Evolutionary conservation across 1,140 invertebrate genomes (phyloP).

Genomic region (Doryteuthis pealeii): DNA sequence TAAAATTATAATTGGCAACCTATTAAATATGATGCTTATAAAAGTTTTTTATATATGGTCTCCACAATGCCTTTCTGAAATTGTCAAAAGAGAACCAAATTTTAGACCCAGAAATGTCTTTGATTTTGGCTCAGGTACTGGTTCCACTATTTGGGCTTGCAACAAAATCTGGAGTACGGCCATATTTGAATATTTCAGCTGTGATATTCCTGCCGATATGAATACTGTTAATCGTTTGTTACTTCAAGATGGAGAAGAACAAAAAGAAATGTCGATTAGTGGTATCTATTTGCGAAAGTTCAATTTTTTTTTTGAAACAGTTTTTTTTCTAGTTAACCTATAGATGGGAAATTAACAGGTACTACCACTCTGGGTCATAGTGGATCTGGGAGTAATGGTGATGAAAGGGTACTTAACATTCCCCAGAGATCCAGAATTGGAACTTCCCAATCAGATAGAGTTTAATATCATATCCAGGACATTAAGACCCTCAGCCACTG

Average conservation of each 20-base stretch:
- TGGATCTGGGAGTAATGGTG: too few species aligned
- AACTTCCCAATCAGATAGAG: too few species aligned
- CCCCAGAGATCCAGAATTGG: too few species aligned
- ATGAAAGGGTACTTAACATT: too few species aligned
- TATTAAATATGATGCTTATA: background rate
- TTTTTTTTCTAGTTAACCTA: too few species aligned
- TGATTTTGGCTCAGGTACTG: background rate
- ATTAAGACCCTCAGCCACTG: too few species aligned
- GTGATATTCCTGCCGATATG: background rate
- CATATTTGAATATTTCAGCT: background rate
- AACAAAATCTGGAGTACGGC: background rate
- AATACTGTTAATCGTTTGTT: background rate
- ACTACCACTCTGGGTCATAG: too few species aligned
- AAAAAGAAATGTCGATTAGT: background rate
- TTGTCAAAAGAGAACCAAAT: background rate
- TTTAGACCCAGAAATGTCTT: conserved; percentile 2
- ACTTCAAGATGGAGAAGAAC: conserved; percentile 7
- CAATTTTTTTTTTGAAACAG: too few species aligned
- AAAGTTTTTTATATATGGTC: background rate
- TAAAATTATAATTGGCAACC: background rate
- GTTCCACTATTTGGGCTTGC: background rate
- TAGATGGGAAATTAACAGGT: too few species aligned
- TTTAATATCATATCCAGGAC: too few species aligned
- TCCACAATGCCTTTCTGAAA: background rate
- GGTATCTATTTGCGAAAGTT: background rate